Percentiles rank a stretch among this genome's conserved stretches.
Evolutionary conservation across 2,797 vertebrate species (phyloP).

Genomic region (Leptoclinus maculatus): DNA sequence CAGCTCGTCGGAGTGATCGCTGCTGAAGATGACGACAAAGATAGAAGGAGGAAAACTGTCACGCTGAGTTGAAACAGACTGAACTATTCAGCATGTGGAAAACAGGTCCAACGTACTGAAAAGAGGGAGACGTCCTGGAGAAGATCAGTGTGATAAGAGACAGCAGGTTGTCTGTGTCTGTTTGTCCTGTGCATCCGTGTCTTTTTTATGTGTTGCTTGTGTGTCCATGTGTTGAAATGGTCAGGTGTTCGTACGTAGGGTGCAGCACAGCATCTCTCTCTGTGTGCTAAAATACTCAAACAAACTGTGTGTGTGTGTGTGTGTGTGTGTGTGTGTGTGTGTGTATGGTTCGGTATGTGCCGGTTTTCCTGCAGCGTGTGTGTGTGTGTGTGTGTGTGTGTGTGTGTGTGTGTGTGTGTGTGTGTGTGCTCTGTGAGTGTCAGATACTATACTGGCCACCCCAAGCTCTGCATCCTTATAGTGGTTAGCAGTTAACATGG

Average conservation of each 20-base stretch:
- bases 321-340: not conserved
- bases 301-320: not conserved
- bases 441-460: constrained; percentile 12
- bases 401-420: constrained; percentile 8
- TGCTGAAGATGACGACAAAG: constrained; percentile 30
- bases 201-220: not conserved
- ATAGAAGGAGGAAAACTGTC: constrained; percentile 29
- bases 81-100: constrained; percentile 21
- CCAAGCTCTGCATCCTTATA: constrained; percentile 25
- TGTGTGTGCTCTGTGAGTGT: constrained; percentile 4
- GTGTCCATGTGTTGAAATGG: not conserved
- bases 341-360: not conserved
- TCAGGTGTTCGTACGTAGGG: not conserved
- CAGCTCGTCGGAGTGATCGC: constrained; percentile 31
- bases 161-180: not conserved
- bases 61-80: constrained; percentile 53
- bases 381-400: constrained; percentile 6
- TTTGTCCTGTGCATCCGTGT: not conserved
- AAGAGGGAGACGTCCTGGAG: constrained; percentile 12
- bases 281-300: no score
- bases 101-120: constrained; percentile 13
- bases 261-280: no score
- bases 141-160: constrained; percentile 6
- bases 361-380: not conserved
- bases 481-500: constrained; percentile 47